Conservation (phyloP, 1,140 invertebrate species). For the Leguminivora glycinivorella region DNA sequence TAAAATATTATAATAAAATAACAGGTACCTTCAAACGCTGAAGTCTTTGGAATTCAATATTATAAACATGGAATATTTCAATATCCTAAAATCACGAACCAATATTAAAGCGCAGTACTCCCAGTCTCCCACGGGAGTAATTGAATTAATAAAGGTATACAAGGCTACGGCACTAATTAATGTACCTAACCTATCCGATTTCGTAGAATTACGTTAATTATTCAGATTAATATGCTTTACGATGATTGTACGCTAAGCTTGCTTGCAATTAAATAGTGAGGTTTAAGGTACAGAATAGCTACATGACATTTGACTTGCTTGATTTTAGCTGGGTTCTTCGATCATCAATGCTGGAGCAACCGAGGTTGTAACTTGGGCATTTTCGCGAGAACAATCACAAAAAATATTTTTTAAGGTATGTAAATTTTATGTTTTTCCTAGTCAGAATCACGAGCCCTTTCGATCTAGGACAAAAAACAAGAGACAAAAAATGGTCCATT, state of each 20-base stretch:
- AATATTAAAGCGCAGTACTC: neutral
- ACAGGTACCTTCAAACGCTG: neutral
- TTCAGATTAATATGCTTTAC: conserved; percentile 6
- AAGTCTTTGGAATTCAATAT: neutral
- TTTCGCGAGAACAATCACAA: too few relatives aligned
- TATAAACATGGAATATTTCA: neutral
- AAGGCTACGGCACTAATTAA: conserved; percentile 12
- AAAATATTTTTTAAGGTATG: too few relatives aligned
- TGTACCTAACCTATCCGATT: conserved; percentile 8
- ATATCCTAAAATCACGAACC: neutral
- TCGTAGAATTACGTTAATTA: conserved; percentile 8
- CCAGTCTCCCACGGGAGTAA: neutral
- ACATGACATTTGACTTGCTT: too few relatives aligned
- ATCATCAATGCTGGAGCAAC: too few relatives aligned
- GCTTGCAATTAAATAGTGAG: conserved; percentile 6
- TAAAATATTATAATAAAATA: too few relatives aligned
- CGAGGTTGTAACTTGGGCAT: too few relatives aligned
- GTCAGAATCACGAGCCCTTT: too few relatives aligned
- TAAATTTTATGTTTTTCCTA: too few relatives aligned
- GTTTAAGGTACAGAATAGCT: neutral
- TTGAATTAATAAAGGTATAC: conserved; percentile 11
- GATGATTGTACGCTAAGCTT: conserved; percentile 15
- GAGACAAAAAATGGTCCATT: too few relatives aligned
- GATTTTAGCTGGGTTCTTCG: too few relatives aligned
- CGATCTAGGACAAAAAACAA: too few relatives aligned